phyloP scores from a whole-genome alignment of 1,140 invertebrate genomes.

The Adoxophyes honmai region DNA sequence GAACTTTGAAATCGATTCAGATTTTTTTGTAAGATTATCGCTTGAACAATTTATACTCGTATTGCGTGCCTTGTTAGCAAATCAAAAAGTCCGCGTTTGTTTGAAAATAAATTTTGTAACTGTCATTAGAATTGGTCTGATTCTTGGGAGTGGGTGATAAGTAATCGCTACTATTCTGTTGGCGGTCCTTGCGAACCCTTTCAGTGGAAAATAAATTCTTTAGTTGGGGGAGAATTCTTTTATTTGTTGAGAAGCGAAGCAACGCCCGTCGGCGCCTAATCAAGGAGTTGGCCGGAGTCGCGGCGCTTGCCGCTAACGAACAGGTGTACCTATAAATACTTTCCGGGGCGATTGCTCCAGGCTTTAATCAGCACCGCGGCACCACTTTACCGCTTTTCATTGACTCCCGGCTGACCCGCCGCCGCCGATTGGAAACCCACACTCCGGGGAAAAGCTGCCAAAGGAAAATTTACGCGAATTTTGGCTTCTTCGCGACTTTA shows the following conservation, averaged over 20 bases:
- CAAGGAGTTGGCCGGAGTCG: constrained; percentile 66
- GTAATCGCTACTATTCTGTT: background rate
- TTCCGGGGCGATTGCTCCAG: constrained; percentile 73
- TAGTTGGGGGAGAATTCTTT: constrained; percentile 60
- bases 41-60: too few species aligned
- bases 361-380: constrained; percentile 73
- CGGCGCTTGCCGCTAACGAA: constrained; percentile 69
- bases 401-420: constrained; percentile 68
- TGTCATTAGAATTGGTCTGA: too few species aligned
- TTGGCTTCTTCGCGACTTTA: constrained; percentile 32
- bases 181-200: background rate
- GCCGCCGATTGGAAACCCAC: constrained; percentile 69
- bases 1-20: constrained; percentile 9
- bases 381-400: constrained; percentile 74
- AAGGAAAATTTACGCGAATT: constrained; percentile 60
- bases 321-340: constrained; percentile 76
- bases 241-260: constrained; percentile 68
- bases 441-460: constrained; percentile 57
- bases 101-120: too few species aligned
- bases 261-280: constrained; percentile 72
- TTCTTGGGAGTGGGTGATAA: background rate
- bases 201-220: constrained; percentile 38
- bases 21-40: background rate
- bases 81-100: too few species aligned
- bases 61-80: too few species aligned